Evolutionary conservation across 2,797 vertebrate genomes (phyloP).

Genomic region (Pyrocephalus nanus): DNA sequence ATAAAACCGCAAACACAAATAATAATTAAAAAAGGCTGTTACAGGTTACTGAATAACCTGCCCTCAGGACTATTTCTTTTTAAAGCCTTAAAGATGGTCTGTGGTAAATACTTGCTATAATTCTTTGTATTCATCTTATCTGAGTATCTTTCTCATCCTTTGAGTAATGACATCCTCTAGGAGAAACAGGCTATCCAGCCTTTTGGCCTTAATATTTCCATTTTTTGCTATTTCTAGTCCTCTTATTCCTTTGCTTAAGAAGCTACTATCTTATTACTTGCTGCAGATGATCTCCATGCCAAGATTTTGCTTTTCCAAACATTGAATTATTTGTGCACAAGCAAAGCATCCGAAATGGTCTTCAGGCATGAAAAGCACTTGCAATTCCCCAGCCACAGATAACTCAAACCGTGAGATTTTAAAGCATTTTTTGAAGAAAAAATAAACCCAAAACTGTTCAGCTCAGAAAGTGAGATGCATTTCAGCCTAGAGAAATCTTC

Average conservation of each 20-base stretch:
- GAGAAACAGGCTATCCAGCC: background rate
- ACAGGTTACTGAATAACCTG: background rate
- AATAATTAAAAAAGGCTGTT: background rate
- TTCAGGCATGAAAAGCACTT: conserved; percentile 9
- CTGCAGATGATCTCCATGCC: background rate
- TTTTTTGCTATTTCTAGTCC: background rate
- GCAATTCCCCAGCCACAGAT: background rate
- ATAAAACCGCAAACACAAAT: background rate
- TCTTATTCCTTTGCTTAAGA: background rate
- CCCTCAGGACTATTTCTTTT: background rate
- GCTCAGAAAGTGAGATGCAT: background rate
- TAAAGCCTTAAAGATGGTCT: background rate
- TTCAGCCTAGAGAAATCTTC: conserved; percentile 3
- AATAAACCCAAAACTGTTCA: background rate
- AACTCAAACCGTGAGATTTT: background rate
- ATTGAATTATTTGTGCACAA: conserved; percentile 17
- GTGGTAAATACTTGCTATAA: background rate
- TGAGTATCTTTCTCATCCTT: background rate
- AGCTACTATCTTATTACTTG: background rate
- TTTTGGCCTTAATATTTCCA: background rate
- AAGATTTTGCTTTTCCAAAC: background rate
- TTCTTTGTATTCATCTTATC: background rate
- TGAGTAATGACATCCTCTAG: background rate
- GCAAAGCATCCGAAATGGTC: background rate
- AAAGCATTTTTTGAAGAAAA: background rate